A percentile compares a stretch with the other conserved stretches of the same genome.
phyloP scores from a whole-genome alignment of 2,113 vertebrate species.

The Falco punctatus region DNA sequence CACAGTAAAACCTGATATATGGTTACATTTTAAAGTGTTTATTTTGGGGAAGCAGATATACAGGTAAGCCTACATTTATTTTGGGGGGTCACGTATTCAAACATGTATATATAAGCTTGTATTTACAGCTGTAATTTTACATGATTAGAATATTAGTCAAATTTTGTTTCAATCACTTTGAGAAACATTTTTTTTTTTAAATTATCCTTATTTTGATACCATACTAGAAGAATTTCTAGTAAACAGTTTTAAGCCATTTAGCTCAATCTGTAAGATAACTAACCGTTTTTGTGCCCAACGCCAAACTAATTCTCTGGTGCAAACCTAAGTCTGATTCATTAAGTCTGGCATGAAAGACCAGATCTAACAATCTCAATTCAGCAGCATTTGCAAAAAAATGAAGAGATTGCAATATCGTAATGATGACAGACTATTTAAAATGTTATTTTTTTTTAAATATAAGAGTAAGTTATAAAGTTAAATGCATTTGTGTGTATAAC shows the following conservation, averaged over 20 bases:
- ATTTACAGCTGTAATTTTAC: background rate
- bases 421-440: background rate
- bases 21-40: background rate
- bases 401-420: background rate
- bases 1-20: background rate
- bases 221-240: background rate
- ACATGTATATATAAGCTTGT: background rate
- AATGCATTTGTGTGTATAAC: background rate
- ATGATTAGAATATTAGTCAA: background rate
- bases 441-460: background rate
- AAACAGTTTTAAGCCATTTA: background rate
- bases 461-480: background rate
- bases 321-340: background rate
- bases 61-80: background rate
- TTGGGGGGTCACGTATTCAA: background rate
- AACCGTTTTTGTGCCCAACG: background rate
- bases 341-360: background rate
- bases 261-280: background rate
- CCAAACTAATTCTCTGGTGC: background rate
- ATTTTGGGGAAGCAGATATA: background rate
- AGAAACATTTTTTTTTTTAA: background rate
- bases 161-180: background rate
- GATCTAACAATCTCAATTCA: background rate
- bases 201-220: background rate
- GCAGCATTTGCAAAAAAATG: background rate